A percentile compares a stretch with the other conserved stretches of the same genome.
Conservation (phyloP, 2,113 vertebrate genomes). For the Manacus vitellinus region DNA sequence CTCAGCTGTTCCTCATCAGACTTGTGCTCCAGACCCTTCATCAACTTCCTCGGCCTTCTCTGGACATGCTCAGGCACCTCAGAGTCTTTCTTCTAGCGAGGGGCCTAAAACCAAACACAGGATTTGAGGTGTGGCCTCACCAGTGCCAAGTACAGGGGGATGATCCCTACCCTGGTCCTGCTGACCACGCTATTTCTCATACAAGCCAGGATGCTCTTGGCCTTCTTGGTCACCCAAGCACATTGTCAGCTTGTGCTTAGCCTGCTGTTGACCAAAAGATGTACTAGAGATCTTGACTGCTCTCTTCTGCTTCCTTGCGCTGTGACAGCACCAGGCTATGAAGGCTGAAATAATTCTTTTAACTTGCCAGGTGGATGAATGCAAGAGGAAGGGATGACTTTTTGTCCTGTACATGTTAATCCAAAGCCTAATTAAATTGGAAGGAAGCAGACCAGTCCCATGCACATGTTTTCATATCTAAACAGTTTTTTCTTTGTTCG, state of each 20-base stretch:
- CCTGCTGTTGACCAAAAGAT: background rate
- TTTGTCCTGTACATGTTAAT: background rate
- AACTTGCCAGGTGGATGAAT: background rate
- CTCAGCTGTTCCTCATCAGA: background rate
- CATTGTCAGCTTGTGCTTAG: background rate
- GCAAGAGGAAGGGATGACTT: background rate
- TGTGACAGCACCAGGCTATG: background rate
- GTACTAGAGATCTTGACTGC: background rate
- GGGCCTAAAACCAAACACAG: background rate
- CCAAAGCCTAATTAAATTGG: background rate
- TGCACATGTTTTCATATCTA: background rate
- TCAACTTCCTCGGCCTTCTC: background rate
- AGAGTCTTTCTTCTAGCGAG: background rate
- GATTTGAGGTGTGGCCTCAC: background rate
- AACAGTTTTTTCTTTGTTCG: background rate
- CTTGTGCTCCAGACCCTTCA: background rate
- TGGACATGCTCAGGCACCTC: background rate
- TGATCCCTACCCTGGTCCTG: background rate
- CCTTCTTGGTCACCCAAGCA: background rate
- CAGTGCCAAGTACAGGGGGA: background rate
- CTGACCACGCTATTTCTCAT: background rate
- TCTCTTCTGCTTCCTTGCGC: background rate
- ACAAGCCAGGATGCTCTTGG: background rate
- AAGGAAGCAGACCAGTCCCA: background rate
- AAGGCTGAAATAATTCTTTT: background rate